A percentile compares a stretch with the other conserved stretches of the same genome.
phyloP scores from a whole-genome alignment of 2,888 invertebrate genomes.

The Tolmerus cingulatus region DNA sequence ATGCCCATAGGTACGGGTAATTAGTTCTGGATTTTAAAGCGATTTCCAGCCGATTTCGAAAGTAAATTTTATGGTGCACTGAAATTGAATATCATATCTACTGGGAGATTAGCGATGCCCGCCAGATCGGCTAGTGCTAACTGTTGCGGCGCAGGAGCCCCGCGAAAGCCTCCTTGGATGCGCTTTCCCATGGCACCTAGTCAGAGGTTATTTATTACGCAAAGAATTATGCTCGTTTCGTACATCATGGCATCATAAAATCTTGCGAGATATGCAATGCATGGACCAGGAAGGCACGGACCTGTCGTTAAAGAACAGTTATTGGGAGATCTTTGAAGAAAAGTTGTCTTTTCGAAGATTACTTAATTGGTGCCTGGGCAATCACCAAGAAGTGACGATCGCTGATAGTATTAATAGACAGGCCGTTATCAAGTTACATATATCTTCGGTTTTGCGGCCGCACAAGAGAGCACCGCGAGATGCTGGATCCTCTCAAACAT shows the following conservation, averaged over 20 bases:
- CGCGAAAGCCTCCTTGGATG: background rate
- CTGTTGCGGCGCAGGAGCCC: background rate
- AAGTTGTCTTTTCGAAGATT: background rate
- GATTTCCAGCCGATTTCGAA: background rate
- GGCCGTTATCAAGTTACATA: background rate
- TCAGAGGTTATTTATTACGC: background rate
- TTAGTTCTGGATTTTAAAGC: slow-evolving; percentile 23
- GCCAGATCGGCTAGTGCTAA: background rate
- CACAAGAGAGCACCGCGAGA: background rate
- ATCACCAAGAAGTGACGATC: background rate
- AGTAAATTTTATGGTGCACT: background rate
- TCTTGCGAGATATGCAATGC: background rate
- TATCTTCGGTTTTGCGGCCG: background rate
- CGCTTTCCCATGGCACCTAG: background rate
- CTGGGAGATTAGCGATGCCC: background rate
- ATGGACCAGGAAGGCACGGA: background rate
- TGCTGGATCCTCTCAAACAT: background rate
- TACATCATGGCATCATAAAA: slow-evolving; percentile 6
- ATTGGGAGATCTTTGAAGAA: background rate
- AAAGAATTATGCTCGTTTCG: background rate
- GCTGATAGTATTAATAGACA: background rate
- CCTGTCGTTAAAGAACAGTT: slow-evolving; percentile 24
- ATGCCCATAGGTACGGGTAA: background rate
- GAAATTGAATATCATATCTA: slow-evolving; percentile 20
- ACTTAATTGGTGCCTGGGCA: background rate